phyloP scores from a whole-genome alignment of 1,140 invertebrate genomes.

The Pomacea maculata region DNA sequence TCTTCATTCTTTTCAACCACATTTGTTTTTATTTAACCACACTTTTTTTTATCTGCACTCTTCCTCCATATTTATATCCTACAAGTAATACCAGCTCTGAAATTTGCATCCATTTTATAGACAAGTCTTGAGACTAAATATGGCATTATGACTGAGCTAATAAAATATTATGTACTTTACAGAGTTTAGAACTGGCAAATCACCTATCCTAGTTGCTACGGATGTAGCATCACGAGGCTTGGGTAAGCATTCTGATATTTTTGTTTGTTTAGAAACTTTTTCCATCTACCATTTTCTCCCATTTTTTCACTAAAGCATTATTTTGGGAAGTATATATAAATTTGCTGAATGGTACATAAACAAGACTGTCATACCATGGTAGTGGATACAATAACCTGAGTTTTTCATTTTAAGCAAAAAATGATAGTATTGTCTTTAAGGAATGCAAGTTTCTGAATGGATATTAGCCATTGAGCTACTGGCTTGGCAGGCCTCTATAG shows the following conservation, averaged over 20 bases:
- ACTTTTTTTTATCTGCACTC: background rate
- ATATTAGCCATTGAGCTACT: too few species aligned
- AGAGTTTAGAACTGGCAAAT: slow-evolving; percentile 92
- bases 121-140: background rate
- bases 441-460: too few species aligned
- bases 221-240: slow-evolving; percentile 98
- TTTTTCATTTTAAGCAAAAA: background rate
- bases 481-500: too few species aligned
- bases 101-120: background rate
- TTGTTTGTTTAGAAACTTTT: background rate
- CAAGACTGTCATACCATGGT: background rate
- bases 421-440: too few species aligned
- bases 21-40: background rate
- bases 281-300: background rate
- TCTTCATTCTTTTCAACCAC: background rate
- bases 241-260: slow-evolving; percentile 76
- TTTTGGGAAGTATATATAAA: background rate
- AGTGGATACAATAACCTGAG: background rate
- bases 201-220: slow-evolving; percentile 94
- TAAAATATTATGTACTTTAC: slow-evolving; percentile 54
- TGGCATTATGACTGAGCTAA: background rate
- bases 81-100: background rate
- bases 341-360: background rate
- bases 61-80: background rate
- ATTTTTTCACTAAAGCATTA: background rate